phyloP scores from a whole-genome alignment of 2,888 invertebrate genomes.

The Trichopoda pennipes region DNA sequence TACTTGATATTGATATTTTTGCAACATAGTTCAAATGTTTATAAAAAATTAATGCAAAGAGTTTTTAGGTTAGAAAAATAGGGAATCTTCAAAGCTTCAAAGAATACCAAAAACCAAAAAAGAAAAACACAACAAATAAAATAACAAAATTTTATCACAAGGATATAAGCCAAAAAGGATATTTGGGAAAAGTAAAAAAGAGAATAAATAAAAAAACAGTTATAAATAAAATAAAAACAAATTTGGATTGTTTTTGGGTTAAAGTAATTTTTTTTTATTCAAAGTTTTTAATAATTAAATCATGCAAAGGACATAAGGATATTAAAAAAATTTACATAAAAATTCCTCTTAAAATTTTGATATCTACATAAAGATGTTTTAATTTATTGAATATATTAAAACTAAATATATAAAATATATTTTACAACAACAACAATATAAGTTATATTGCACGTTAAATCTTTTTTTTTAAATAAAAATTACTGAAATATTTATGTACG shows the following conservation, averaged over 20 bases:
- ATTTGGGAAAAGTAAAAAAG: slow-evolving; percentile 13
- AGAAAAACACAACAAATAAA: slow-evolving; percentile 30
- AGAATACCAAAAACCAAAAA: slow-evolving; percentile 31
- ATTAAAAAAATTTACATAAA: slow-evolving; percentile 30
- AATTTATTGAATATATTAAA: neutral
- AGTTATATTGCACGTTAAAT: no score
- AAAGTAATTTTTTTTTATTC: slow-evolving; percentile 14
- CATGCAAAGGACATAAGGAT: slow-evolving; percentile 46
- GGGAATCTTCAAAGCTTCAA: slow-evolving; percentile 36
- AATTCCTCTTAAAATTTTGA: slow-evolving; percentile 36
- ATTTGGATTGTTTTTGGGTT: slow-evolving; percentile 23
- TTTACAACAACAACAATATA: slow-evolving; percentile 7
- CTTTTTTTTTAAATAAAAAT: no score
- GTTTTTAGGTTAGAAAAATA: slow-evolving; percentile 9
- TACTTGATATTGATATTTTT: neutral
- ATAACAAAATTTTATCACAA: slow-evolving; percentile 35
- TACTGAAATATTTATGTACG: no score
- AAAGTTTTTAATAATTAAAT: slow-evolving; percentile 36
- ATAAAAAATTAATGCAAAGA: neutral
- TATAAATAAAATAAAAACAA: slow-evolving; percentile 52
- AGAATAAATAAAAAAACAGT: neutral
- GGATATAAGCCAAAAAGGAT: slow-evolving; percentile 37
- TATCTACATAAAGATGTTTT: slow-evolving; percentile 48
- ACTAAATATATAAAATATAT: slow-evolving; percentile 12
- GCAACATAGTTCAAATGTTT: neutral